Conservation (phyloP, 64 coral and sea anemone genomes). For the Catalaphyllia jardinei region DNA sequence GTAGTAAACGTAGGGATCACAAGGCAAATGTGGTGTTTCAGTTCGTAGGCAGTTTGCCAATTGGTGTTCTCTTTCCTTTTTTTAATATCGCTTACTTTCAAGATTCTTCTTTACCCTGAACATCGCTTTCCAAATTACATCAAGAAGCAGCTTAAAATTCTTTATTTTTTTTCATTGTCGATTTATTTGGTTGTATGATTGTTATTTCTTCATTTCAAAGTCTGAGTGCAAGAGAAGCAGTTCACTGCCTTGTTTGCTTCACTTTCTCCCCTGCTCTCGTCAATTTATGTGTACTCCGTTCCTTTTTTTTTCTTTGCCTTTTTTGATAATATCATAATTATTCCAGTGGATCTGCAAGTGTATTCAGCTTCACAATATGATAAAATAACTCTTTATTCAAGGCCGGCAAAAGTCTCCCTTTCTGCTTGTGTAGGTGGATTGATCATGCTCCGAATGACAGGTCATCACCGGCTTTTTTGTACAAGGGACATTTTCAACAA, state of each 20-base stretch:
- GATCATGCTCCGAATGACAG: conserved; percentile 2
- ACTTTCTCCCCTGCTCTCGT: neutral
- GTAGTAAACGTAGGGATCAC: neutral
- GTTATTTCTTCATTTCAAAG: neutral
- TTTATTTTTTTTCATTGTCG: neutral
- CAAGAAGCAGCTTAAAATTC: neutral
- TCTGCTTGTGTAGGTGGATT: neutral
- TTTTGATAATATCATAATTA: neutral
- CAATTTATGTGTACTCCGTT: neutral
- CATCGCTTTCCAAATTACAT: too few species aligned
- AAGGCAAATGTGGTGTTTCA: neutral
- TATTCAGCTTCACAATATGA: conserved; percentile 13
- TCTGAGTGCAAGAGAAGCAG: neutral
- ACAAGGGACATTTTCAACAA: neutral
- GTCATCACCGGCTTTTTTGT: conserved; percentile 35
- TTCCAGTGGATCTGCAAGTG: neutral
- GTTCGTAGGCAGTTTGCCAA: too few species aligned
- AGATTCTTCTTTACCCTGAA: too few species aligned
- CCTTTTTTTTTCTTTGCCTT: neutral
- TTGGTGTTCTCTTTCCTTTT: too few species aligned
- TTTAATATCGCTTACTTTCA: too few species aligned
- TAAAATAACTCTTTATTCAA: neutral
- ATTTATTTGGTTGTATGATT: neutral
- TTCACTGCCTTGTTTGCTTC: neutral
- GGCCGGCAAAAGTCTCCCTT: neutral